Evolutionary conservation across 2,113 vertebrate genomes (phyloP).

Genomic region (Taxidea taxus): DNA sequence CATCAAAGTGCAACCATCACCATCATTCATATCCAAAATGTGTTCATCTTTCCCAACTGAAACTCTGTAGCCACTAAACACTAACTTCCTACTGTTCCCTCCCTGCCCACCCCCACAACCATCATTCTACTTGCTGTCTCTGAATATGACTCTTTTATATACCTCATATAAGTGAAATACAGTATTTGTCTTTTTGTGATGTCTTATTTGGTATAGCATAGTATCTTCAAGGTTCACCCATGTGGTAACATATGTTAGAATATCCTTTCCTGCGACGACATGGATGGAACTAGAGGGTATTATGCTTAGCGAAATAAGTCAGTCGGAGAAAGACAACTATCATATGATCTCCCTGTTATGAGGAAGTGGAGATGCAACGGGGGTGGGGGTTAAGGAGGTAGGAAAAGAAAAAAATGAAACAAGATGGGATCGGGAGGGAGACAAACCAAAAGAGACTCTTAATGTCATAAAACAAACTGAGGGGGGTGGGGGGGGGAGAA

Average conservation of each 20-base stretch:
- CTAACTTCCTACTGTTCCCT: neutral
- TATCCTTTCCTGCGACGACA: neutral
- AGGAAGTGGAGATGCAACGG: too few species aligned
- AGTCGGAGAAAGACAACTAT: too few species aligned
- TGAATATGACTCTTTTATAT: neutral
- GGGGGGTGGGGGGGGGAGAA: too few species aligned
- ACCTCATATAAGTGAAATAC: neutral
- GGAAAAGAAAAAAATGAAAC: too few species aligned
- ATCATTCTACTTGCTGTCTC: neutral
- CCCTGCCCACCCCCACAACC: neutral
- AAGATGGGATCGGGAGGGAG: too few species aligned
- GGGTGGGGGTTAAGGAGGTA: too few species aligned
- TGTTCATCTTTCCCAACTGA: neutral
- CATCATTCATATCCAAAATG: neutral
- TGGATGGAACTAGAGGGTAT: too few species aligned
- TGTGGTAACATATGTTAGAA: neutral
- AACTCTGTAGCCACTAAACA: neutral
- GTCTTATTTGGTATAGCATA: slow-evolving; percentile 31
- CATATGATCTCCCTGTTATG: too few species aligned
- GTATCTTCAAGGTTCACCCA: slow-evolving; percentile 2
- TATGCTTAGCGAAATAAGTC: too few species aligned
- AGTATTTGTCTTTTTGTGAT: slow-evolving; percentile 1
- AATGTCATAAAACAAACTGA: too few species aligned
- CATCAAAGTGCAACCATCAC: neutral
- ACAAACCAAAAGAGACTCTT: too few species aligned